phyloP scores from a whole-genome alignment of 2,113 vertebrate species.

The Macrotis lagotis region DNA sequence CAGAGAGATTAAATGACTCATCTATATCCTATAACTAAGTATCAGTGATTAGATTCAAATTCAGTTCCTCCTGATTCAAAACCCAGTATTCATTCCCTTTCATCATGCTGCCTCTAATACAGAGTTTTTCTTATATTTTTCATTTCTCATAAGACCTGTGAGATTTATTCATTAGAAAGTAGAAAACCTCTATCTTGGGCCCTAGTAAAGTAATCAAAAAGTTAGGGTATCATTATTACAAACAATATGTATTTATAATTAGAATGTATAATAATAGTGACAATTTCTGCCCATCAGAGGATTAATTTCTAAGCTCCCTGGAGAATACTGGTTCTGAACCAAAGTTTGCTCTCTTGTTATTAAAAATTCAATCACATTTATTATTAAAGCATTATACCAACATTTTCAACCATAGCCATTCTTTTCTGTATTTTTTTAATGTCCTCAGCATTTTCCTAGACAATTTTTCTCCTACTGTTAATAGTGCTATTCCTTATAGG shows the following conservation, averaged over 20 bases:
- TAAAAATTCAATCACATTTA: slow-evolving; percentile 31
- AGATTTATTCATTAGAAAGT: slow-evolving; percentile 6
- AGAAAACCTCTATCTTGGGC: slow-evolving; percentile 39
- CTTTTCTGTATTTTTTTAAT: background rate
- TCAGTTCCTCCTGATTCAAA: background rate
- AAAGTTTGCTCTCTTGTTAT: slow-evolving; percentile 48
- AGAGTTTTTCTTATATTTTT: slow-evolving; percentile 6
- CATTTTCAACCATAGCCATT: slow-evolving; percentile 8
- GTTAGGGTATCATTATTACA: slow-evolving; percentile 22
- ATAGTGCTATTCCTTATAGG: slow-evolving; percentile 25
- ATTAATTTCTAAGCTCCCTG: slow-evolving; percentile 58
- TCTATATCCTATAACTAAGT: background rate
- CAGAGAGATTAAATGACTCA: background rate
- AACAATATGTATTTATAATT: slow-evolving; percentile 57
- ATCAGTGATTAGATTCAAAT: background rate
- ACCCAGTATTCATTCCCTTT: background rate
- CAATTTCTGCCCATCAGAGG: slow-evolving; percentile 40
- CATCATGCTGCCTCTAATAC: background rate
- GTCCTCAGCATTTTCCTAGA: slow-evolving; percentile 1
- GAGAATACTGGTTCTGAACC: slow-evolving; percentile 55
- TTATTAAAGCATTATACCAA: slow-evolving; percentile 30
- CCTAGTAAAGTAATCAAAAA: slow-evolving; percentile 54
- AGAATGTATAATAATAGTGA: slow-evolving; percentile 39
- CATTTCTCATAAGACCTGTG: background rate
- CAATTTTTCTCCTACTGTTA: background rate